Conservation (phyloP, 2,113 vertebrate genomes). For the Phrynocephalus versicolor region DNA sequence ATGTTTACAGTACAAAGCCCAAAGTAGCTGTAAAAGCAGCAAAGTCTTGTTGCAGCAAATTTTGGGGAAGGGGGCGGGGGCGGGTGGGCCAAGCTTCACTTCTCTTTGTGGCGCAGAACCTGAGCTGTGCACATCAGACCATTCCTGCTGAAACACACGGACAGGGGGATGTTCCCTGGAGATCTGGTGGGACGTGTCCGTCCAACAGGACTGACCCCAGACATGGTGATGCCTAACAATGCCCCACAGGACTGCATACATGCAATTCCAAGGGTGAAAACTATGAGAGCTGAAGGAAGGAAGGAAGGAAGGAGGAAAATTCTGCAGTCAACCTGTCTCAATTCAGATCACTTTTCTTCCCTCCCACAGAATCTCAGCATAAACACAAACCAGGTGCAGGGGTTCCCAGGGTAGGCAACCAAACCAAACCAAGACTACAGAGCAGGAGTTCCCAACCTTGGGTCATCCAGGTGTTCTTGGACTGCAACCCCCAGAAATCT, state of each 20-base stretch:
- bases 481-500: too few relatives aligned
- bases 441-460: too few relatives aligned
- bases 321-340: not conserved
- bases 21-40: conserved; percentile 13
- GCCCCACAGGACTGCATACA: too few relatives aligned
- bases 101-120: not conserved
- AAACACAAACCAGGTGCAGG: too few relatives aligned
- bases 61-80: not conserved
- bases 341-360: not conserved
- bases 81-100: not conserved
- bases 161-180: not conserved
- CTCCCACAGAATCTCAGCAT: not conserved
- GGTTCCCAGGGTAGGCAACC: not conserved
- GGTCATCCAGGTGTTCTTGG: too few relatives aligned
- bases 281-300: too few relatives aligned
- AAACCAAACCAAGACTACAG: not conserved
- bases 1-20: conserved; percentile 4
- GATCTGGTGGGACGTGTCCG: not conserved
- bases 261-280: not conserved
- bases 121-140: not conserved
- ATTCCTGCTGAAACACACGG: not conserved
- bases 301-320: too few relatives aligned
- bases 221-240: not conserved
- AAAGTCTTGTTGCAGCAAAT: not conserved
- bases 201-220: not conserved